Conservation (phyloP, 2,888 invertebrate genomes). For the Stenodera caucasica region DNA sequence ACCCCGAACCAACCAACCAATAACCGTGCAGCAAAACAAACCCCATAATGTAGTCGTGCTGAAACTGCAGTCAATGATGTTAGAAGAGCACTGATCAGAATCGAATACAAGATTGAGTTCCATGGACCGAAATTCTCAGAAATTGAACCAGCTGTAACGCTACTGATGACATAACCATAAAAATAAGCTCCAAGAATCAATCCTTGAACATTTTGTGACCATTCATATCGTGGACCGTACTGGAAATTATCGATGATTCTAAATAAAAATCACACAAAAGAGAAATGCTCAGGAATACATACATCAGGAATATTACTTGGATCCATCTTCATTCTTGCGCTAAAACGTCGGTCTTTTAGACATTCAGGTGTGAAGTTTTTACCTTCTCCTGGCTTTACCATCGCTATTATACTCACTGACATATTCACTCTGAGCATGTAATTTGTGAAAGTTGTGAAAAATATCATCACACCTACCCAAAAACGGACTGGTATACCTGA, state of each 20-base stretch:
- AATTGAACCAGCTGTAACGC: conserved; percentile 41
- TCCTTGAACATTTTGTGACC: conserved; percentile 40
- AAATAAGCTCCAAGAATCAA: conserved; percentile 40
- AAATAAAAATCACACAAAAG: neutral
- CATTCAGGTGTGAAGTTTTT: conserved; percentile 32
- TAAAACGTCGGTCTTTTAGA: conserved; percentile 17
- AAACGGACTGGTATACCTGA: conserved; percentile 36
- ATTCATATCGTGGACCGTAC: conserved; percentile 42
- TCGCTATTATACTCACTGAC: conserved; percentile 69
- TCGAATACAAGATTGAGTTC: conserved; percentile 38
- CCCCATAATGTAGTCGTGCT: conserved; percentile 59
- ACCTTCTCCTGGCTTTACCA: conserved; percentile 59
- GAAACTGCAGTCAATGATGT: conserved; percentile 59
- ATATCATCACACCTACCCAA: conserved; percentile 66
- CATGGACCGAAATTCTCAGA: conserved; percentile 42
- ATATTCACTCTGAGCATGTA: conserved; percentile 74
- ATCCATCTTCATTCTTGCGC: neutral
- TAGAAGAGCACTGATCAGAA: conserved; percentile 32
- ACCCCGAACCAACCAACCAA: conserved; percentile 64
- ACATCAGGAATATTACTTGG: neutral
- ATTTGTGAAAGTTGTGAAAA: conserved; percentile 69
- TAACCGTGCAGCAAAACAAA: conserved; percentile 60
- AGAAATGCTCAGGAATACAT: conserved; percentile 40
- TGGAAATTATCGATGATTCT: conserved; percentile 11
- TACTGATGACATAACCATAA: conserved; percentile 40